These are phyloP conservation scores for Cotesia congregata DNA, from an alignment of 2,888 invertebrate genomes.

Conservation along the genomic window DNA sequence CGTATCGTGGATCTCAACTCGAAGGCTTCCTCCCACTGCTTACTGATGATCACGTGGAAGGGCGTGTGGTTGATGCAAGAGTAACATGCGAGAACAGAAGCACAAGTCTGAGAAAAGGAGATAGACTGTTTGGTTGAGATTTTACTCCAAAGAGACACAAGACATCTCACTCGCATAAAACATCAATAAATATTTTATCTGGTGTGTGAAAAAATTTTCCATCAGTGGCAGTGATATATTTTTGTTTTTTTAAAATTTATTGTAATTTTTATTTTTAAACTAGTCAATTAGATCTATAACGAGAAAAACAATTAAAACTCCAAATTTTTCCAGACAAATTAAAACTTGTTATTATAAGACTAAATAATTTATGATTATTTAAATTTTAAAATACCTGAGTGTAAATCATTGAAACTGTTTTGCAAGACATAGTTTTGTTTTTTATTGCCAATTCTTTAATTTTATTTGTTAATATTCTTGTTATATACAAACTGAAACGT, in stretches of 20 bases:
- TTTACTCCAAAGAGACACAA: conserved; percentile 15
- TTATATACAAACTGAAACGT: background rate
- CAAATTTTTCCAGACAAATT: background rate
- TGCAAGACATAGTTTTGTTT: background rate
- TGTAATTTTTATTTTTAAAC: background rate
- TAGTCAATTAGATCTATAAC: background rate
- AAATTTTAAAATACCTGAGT: background rate
- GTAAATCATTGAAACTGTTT: background rate
- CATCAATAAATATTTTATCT: background rate
- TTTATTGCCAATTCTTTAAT: background rate
- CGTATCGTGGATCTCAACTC: conserved; percentile 55
- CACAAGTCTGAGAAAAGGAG: conserved; percentile 16
- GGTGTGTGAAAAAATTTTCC: too few species aligned
- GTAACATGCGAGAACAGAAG: conserved; percentile 24
- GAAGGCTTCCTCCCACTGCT: conserved; percentile 47
- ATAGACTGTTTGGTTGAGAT: conserved; percentile 8
- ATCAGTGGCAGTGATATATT: too few species aligned
- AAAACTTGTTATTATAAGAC: background rate
- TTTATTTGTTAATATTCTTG: background rate
- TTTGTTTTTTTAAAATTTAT: too few species aligned
- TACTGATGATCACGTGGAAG: conserved; percentile 47
- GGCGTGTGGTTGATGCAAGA: conserved; percentile 37
- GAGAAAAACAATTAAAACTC: background rate
- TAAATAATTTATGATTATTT: background rate
- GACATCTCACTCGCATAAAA: background rate